Conservation (phyloP, 2,113 vertebrate genomes). For the Eleginops maclovinus region DNA sequence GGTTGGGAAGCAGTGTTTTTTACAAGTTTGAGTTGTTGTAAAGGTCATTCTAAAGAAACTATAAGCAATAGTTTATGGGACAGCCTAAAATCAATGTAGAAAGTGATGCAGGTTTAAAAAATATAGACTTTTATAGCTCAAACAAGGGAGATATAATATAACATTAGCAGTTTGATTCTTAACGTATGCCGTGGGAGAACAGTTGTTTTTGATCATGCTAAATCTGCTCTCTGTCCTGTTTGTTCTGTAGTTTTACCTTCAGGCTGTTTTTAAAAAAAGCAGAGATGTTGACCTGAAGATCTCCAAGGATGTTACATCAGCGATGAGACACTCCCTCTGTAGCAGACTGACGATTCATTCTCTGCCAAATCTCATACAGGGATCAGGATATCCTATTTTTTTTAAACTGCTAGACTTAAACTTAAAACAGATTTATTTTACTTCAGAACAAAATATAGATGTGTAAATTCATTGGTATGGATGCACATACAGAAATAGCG, state of each 20-base stretch:
- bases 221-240: background rate
- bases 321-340: background rate
- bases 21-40: background rate
- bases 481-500: too few species aligned
- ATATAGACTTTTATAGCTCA: too few species aligned
- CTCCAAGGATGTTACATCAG: slow-evolving; percentile 32
- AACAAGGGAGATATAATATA: too few species aligned
- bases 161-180: background rate
- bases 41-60: background rate
- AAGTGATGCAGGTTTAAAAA: background rate
- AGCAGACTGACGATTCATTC: background rate
- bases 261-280: slow-evolving; percentile 34
- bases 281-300: slow-evolving; percentile 2
- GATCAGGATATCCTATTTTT: background rate
- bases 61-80: background rate
- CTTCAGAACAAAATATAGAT: too few species aligned
- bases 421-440: too few species aligned
- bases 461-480: too few species aligned
- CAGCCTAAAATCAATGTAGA: background rate
- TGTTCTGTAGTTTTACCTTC: slow-evolving; percentile 20
- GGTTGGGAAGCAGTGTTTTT: background rate
- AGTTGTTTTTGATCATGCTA: background rate
- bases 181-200: background rate
- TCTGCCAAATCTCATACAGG: background rate
- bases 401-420: too few species aligned